Evolutionary conservation across 2,113 vertebrate species (phyloP), one percentile per base, ranked within the genome.

Genomic region (Ictalurus furcatus): DNA sequence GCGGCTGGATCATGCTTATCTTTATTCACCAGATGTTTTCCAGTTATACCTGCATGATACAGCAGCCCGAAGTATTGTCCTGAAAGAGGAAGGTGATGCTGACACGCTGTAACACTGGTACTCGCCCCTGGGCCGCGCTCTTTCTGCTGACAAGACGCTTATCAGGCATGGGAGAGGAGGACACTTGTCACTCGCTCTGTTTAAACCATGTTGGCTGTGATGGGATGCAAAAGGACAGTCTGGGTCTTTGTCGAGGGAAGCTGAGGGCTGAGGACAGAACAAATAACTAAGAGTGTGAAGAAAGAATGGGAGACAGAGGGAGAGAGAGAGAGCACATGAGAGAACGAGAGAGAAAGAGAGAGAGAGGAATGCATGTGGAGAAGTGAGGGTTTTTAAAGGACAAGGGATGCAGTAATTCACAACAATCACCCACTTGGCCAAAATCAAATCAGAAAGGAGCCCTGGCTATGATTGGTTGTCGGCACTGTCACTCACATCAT

Each of bases 351-450:
- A 73, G 28, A 89, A 85, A 90, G 89, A 7, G 44, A 85, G 82
- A 67, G 67, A 56, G 52, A 71, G 8, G 56, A 25, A 89, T 58
- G 87, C 4, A 0, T 44, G 9, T 67, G 21, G 88, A 87, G 83
- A 85, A 90, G 83, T 90, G 63, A 87, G 86, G 85, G 59, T 48
- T 78, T 59, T 69, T 44, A 85, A 76, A 76, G 65, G 52, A 85
- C 21, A 88, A 93, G 78, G 88, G 67, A 25, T 59, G 79, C 84
- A 91, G 90, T 92, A 87, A 93, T 94, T 85, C 90, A 86, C n/a
- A 88, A 81, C 88, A 89, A 86, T 91, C 92, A 87, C 90, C 85
- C 88, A 84, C 92, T 95, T 94, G 90, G 91, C 93, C 93, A 90
- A 87, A 56, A 93, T 93, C 87, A 90, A 84, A 94, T 94, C 91